Percentiles rank a stretch among this genome's conserved stretches.
Conservation (phyloP, 2,797 vertebrate genomes). For the Atherinosoma microstoma region DNA sequence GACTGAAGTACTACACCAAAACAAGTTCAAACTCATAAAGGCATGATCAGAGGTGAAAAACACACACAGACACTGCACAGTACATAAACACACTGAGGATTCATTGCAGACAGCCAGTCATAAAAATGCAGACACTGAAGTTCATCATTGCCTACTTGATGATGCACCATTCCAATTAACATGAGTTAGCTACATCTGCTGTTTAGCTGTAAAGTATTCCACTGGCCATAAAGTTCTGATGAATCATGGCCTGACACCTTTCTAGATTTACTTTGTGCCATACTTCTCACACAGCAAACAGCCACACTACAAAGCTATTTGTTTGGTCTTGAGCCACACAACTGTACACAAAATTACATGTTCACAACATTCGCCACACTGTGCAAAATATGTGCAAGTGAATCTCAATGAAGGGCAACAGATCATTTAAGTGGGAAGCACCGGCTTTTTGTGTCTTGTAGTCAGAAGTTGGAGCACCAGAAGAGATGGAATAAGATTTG, state of each 20-base stretch:
- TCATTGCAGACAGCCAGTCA: slow-evolving; percentile 34
- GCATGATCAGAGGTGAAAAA: neutral
- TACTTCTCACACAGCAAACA: slow-evolving; percentile 4
- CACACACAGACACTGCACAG: slow-evolving; percentile 14
- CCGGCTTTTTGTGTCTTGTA: neutral
- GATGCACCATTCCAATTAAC: slow-evolving; percentile 44
- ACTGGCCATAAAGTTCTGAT: slow-evolving; percentile 38
- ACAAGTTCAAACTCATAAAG: neutral
- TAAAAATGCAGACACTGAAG: slow-evolving; percentile 38
- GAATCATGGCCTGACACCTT: slow-evolving; percentile 35
- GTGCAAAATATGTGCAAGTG: neutral
- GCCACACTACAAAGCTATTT: slow-evolving; percentile 8
- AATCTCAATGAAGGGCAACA: neutral
- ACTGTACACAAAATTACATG: too few relatives aligned
- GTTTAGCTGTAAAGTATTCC: slow-evolving; percentile 48
- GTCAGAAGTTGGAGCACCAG: neutral
- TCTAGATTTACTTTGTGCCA: slow-evolving; percentile 11
- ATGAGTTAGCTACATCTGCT: slow-evolving; percentile 49
- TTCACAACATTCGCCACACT: too few relatives aligned
- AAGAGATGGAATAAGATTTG: neutral
- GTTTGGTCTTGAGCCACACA: slow-evolving; percentile 5
- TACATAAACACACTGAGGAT: slow-evolving; percentile 24
- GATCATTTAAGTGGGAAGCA: neutral
- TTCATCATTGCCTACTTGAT: slow-evolving; percentile 60
- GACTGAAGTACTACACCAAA: neutral